Evolutionary conservation across 2,113 vertebrate species (phyloP).

Genomic region (Polypterus senegalus): DNA sequence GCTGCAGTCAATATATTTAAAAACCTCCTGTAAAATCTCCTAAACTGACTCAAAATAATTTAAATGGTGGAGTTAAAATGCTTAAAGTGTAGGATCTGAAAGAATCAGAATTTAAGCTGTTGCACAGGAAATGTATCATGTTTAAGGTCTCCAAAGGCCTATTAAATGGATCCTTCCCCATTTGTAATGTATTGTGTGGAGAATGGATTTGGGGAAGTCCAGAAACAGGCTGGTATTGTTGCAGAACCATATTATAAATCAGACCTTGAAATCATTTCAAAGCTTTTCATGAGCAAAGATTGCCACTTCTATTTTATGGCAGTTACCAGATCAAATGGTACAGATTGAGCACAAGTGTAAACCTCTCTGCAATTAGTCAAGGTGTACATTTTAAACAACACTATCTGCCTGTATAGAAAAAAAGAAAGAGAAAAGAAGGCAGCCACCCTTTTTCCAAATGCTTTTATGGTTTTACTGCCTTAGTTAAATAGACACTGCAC

Average conservation of each 20-base stretch:
- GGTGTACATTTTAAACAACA: no score
- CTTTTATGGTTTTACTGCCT: no score
- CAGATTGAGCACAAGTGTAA: no score
- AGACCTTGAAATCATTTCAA: conserved; percentile 58
- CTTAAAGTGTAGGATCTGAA: conserved; percentile 50
- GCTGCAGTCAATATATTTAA: no score
- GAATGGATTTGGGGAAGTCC: conserved; percentile 56
- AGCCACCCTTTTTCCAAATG: no score
- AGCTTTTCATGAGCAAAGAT: conserved; percentile 35
- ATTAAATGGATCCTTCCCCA: conserved; percentile 54
- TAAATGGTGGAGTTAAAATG: no score
- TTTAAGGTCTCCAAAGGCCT: conserved; percentile 62
- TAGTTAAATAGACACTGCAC: no score
- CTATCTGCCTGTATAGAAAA: no score
- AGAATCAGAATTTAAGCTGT: conserved; percentile 52
- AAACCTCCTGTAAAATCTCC: no score
- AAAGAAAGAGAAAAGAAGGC: no score
- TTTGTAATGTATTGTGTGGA: conserved; percentile 64
- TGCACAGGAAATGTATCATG: conserved; percentile 57
- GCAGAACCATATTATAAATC: conserved; percentile 48
- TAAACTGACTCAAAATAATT: no score
- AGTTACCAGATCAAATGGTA: background rate
- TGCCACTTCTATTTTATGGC: conserved; percentile 30
- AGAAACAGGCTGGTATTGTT: conserved; percentile 31
- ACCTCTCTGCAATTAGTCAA: no score